phyloP scores from a whole-genome alignment of 2,888 invertebrate species.

The Cremastinae sp. region DNA sequence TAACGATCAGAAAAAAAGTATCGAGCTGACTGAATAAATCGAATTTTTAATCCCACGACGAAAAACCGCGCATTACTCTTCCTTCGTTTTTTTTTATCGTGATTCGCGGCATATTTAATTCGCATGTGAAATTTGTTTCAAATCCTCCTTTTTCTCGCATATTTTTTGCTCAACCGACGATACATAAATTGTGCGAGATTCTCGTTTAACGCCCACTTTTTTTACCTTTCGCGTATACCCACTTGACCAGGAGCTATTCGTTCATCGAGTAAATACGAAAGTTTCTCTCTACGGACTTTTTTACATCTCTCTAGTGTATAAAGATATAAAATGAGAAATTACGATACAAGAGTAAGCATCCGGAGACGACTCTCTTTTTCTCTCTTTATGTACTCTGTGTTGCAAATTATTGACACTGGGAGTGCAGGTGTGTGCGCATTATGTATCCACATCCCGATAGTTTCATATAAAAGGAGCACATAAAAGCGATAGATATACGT shows the following conservation, averaged over 20 bases:
- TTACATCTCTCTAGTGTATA: background rate
- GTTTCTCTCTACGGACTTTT: conserved; percentile 1
- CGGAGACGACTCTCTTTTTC: background rate
- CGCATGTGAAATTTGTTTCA: too few relatives aligned
- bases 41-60: too few relatives aligned
- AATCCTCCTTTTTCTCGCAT: background rate
- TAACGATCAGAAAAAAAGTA: too few relatives aligned
- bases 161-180: background rate
- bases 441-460: background rate
- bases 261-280: conserved; percentile 15
- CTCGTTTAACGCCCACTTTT: conserved; percentile 6
- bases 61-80: too few relatives aligned
- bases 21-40: too few relatives aligned
- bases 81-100: too few relatives aligned
- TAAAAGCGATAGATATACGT: background rate
- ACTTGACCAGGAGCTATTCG: conserved; percentile 7
- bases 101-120: too few relatives aligned
- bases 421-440: background rate
- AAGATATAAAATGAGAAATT: conserved; percentile 7
- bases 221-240: background rate
- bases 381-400: background rate
- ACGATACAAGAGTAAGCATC: conserved; percentile 1
- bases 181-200: background rate
- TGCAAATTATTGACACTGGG: background rate
- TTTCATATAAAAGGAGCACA: background rate